These are phyloP conservation scores for Leptinotarsa defecta DNA, from an alignment of 1,140 invertebrate species.

Conservation along the genomic window DNA sequence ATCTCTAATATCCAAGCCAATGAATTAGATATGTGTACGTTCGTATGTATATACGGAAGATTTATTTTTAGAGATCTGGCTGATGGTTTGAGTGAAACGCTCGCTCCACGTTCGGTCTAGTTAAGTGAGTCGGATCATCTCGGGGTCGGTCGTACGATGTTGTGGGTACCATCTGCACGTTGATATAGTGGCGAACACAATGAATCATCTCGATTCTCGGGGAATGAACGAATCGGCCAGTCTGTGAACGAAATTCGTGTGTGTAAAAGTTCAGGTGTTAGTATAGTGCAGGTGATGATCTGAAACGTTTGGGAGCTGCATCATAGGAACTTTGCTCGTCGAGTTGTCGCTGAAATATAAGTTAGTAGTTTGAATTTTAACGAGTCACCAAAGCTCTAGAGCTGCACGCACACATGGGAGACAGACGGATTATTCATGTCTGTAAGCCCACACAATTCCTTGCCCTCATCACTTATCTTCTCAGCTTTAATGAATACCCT, in stretches of 20 bases:
- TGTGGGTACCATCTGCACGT: slow-evolving; percentile 4
- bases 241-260: not conserved
- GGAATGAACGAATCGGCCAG: not conserved
- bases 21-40: slow-evolving; percentile 4
- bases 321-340: not conserved
- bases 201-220: not conserved
- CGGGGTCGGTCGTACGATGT: slow-evolving; percentile 3
- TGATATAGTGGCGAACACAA: slow-evolving; percentile 3
- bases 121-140: not conserved
- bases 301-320: not conserved
- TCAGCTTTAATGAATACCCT: not conserved
- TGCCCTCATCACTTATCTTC: not conserved
- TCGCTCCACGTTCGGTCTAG: not conserved
- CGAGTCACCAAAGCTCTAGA: not conserved
- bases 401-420: not conserved
- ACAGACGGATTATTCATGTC: not conserved
- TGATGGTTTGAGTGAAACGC: slow-evolving; percentile 4
- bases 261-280: slow-evolving; percentile 1
- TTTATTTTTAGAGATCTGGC: slow-evolving; percentile 8
- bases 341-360: not conserved
- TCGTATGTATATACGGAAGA: slow-evolving; percentile 1
- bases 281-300: slow-evolving; percentile 1
- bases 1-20: not conserved
- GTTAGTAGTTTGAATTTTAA: slow-evolving; percentile 6
- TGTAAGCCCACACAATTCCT: slow-evolving; percentile 1